Conservation (phyloP, 2,113 vertebrate species). For the Tonatia bakeri region DNA sequence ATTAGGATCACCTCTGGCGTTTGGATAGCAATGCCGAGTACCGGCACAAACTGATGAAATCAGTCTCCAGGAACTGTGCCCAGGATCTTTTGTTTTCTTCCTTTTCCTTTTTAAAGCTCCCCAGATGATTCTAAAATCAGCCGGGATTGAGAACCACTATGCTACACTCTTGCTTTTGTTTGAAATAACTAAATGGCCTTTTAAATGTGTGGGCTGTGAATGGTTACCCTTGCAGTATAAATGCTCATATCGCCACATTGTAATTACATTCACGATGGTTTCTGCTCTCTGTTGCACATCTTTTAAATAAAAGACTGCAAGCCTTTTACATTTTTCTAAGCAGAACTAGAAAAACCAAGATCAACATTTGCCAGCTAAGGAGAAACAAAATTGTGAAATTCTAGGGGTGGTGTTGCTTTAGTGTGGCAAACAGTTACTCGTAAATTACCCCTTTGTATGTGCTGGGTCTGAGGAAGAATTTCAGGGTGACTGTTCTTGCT, state of each 20-base stretch:
- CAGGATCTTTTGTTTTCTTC: neutral
- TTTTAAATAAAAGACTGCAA: slow-evolving; percentile 34
- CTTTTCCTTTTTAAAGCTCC: neutral
- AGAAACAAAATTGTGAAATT: slow-evolving; percentile 10
- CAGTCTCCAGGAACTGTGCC: neutral
- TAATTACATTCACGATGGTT: neutral
- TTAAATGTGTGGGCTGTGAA: slow-evolving; percentile 15
- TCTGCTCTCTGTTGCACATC: slow-evolving; percentile 1
- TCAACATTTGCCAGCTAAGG: slow-evolving; percentile 7
- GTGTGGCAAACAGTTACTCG: neutral
- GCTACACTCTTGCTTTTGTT: slow-evolving; percentile 28
- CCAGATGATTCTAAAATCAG: slow-evolving; percentile 3
- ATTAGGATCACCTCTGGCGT: neutral
- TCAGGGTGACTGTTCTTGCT: neutral
- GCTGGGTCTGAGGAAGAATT: neutral
- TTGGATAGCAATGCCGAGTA: neutral
- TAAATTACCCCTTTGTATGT: neutral
- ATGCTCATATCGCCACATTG: neutral
- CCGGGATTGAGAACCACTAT: neutral
- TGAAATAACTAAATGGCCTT: neutral
- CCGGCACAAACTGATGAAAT: neutral
- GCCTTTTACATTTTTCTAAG: slow-evolving; percentile 34
- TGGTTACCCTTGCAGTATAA: neutral
- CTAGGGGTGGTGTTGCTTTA: neutral
- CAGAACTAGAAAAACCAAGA: slow-evolving; percentile 30